Base-by-base conservation (phyloP, 2,888 invertebrate species). In the Lobophora halterata region DNA sequence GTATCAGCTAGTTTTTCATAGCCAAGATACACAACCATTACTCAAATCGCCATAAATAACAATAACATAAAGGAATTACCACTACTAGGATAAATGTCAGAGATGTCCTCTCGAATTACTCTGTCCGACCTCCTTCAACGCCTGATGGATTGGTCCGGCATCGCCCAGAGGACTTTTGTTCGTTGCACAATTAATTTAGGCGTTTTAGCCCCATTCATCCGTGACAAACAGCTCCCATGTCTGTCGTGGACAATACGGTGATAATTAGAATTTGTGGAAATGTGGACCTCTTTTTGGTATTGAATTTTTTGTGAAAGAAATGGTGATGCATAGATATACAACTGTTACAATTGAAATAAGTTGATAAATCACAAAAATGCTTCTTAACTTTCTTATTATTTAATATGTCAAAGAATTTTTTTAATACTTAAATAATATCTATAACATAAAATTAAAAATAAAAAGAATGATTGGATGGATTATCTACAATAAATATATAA, bases 141-240 rank as follows among this genome's bases (percentile, higher is more conserved):
- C 27, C 45, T 76, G 78, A 78, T 71, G 63, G 73, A 75, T 75
- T 65, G 63, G 58, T 52, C 58, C 61, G 45, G 39, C n/a, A n/a
- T n/a, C n/a, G n/a, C n/a, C n/a, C n/a, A n/a, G 57, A 38, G 56
- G 71, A 71, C 72, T 76, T 75, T 74, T 74, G 77, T 72, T 65
- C 61, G 55, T 46, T 50, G 51, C 46, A 49, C 59, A 75, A 78
- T 78, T 77, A 78, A 78, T 78, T 76, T 61, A 46, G 55, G 55
- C 59, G 58, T 58, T 63, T 60, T 46, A 49, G 54, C 47, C 51
- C 55, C 46, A 54, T 63, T 60, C 58, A 41, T 27, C 8, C 18
- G 12, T 16, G 14, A 18, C 12, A 14, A 31, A 28, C 29, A 20
- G 14, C 5, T 34, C 29, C 33, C 33, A 21, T 39, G 27, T 28